Base-by-base conservation (phyloP, 2,888 invertebrate species). In the Himalopsyche japonica region DNA sequence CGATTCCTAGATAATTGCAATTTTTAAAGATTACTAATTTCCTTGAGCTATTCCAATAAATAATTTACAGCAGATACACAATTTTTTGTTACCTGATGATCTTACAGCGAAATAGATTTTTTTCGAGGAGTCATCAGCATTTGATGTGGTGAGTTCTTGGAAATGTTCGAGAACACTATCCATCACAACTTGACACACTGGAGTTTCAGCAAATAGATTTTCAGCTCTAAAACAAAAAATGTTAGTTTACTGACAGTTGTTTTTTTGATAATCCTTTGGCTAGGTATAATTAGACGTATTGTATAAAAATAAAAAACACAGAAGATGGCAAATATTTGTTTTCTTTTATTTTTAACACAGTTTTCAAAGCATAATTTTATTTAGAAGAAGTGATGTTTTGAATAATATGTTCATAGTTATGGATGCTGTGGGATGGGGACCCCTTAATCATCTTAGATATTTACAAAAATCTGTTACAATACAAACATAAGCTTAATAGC, bases 71-170 rank as follows among this genome's bases (percentile, higher is more conserved):
- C 43, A 43, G 43, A 43, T 15, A 37, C 4, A 4, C 27, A 5
- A 43, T 43, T 15, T 43, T 15, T 30, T 70, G 27, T 70, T 79
- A 87, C 87, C 87, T 87, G 92, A 92, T 3, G 96, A 95, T 88
- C 95, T 91, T 1, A 96, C 94, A 0, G 96, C 95, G 89, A 94
- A 94, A 76, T 91, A 91, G 82, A 90, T 86, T 78, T 91, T 81
- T 48, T 86, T 89, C 85, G 89, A 88, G n/a, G 0, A 82, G 81
- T 76, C 89, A 89, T 70, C 76, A 8, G 47, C 32, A 20, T 30
- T 78, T 27, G 48, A 86, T 89, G 27, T 86, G 87, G 90, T 88
- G 47, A 91, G 87, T 12, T 90, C 88, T 4, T 88, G 87, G 70
- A 93, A 88, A 82, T 90, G 88, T 37, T 87, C 81, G 3, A 86